These are phyloP conservation scores for Chymomyza caudatula DNA, from an alignment of 2,888 invertebrate genomes.

Conservation along the genomic window DNA sequence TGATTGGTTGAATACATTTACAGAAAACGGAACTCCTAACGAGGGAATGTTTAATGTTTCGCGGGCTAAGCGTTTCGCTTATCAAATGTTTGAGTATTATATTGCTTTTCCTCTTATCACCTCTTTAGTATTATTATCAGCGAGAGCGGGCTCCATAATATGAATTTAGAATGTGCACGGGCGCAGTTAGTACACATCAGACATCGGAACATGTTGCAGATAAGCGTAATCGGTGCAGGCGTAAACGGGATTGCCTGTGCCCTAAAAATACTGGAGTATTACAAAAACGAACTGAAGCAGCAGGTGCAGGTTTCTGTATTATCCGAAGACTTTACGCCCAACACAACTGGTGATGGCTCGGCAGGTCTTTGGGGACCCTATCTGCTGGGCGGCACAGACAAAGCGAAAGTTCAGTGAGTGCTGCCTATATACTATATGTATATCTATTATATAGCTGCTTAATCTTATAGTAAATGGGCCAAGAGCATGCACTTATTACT, in stretches of 20 bases:
- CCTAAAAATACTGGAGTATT: slow-evolving; percentile 81
- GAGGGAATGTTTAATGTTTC: background rate
- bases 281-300: slow-evolving; percentile 74
- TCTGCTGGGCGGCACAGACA: slow-evolving; percentile 81
- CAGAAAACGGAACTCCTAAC: background rate
- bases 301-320: slow-evolving; percentile 81
- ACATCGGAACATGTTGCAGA: slow-evolving; percentile 37
- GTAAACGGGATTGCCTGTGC: slow-evolving; percentile 86
- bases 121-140: background rate
- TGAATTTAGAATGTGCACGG: background rate
- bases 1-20: background rate
- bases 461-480: slow-evolving; percentile 82
- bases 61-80: background rate
- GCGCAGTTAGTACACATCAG: background rate
- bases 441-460: background rate
- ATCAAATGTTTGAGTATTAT: background rate
- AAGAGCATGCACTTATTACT: slow-evolving; percentile 81
- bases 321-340: slow-evolving; percentile 83
- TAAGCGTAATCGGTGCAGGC: slow-evolving; percentile 85
- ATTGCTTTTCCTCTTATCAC: background rate
- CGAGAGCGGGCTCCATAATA: background rate
- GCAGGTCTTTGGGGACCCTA: slow-evolving; percentile 89
- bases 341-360: slow-evolving; percentile 88
- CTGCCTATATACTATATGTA: background rate
- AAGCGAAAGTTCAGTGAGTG: slow-evolving; percentile 79